phyloP scores from a whole-genome alignment of 2,797 vertebrate species.

The Monodelphis domestica region DNA sequence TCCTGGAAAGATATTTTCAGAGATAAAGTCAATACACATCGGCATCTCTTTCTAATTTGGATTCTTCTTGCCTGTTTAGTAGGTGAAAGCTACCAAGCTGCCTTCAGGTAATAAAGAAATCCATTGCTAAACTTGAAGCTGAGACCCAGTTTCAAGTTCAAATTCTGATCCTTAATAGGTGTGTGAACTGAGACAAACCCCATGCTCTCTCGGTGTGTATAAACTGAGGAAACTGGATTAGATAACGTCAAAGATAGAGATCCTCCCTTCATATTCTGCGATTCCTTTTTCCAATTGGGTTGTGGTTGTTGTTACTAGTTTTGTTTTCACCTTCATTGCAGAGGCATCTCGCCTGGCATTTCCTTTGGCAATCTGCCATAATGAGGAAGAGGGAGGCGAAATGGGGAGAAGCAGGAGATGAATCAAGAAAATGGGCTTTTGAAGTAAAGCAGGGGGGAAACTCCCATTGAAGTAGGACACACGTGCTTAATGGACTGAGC shows the following conservation, averaged over 20 bases:
- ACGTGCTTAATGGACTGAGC: background rate
- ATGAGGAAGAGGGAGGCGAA: background rate
- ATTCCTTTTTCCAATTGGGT: too few relatives aligned
- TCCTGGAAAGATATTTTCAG: background rate
- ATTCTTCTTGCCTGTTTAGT: background rate
- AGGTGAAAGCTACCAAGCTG: background rate
- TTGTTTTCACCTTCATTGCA: background rate
- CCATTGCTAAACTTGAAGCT: background rate
- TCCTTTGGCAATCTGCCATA: background rate
- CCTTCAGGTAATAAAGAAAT: background rate
- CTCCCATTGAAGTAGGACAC: background rate
- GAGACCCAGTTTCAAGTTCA: background rate
- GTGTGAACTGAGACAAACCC: background rate
- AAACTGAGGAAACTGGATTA: background rate
- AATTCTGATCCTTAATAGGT: background rate
- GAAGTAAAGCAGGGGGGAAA: slow-evolving; percentile 20
- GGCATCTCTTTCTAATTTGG: background rate
- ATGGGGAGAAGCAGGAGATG: background rate
- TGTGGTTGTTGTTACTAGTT: too few relatives aligned
- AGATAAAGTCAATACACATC: background rate
- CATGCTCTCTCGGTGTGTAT: background rate
- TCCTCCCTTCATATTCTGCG: background rate
- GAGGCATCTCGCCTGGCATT: background rate
- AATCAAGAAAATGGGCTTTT: slow-evolving; percentile 5
- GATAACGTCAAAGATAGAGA: background rate